Percentiles rank a stretch among this genome's conserved stretches.
phyloP scores from a whole-genome alignment of 2,113 vertebrate species.

The Nymphicus hollandicus region DNA sequence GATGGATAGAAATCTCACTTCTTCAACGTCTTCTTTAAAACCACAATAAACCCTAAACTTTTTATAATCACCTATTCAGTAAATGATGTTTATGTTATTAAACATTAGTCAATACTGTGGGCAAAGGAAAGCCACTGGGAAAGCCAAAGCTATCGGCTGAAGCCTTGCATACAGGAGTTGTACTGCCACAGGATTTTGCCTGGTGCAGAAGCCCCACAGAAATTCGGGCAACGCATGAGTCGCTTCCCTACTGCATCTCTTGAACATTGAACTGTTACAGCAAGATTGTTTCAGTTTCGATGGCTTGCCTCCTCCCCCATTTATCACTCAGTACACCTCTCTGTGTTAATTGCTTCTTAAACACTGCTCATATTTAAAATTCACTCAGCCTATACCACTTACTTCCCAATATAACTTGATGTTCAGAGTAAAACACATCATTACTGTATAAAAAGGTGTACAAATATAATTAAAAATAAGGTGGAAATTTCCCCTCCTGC shows the following conservation, averaged over 20 bases:
- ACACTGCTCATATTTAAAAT: conserved; percentile 37
- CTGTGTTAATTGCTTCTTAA: conserved; percentile 49
- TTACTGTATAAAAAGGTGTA: conserved; percentile 28
- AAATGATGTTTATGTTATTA: not conserved
- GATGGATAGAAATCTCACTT: not conserved
- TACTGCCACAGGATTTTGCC: not conserved
- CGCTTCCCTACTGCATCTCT: not conserved
- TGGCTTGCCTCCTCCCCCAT: not conserved
- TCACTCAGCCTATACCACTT: conserved; percentile 18
- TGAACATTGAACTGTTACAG: not conserved
- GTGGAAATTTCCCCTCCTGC: not conserved
- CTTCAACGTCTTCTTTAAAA: not conserved
- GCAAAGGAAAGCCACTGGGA: not conserved
- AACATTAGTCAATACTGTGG: not conserved
- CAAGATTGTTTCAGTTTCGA: not conserved
- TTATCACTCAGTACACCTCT: conserved; percentile 20
- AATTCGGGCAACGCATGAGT: not conserved
- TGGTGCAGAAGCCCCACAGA: not conserved
- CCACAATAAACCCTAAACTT: not conserved
- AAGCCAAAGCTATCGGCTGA: not conserved
- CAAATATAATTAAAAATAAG: conserved; percentile 39
- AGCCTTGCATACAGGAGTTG: not conserved
- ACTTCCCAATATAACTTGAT: conserved; percentile 46
- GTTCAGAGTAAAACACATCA: conserved; percentile 27
- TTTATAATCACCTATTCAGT: not conserved